Percentiles rank a stretch among this genome's conserved stretches.
These are phyloP conservation scores for Forficula auricularia DNA, from an alignment of 1,140 invertebrate species.

Conservation along the genomic window DNA sequence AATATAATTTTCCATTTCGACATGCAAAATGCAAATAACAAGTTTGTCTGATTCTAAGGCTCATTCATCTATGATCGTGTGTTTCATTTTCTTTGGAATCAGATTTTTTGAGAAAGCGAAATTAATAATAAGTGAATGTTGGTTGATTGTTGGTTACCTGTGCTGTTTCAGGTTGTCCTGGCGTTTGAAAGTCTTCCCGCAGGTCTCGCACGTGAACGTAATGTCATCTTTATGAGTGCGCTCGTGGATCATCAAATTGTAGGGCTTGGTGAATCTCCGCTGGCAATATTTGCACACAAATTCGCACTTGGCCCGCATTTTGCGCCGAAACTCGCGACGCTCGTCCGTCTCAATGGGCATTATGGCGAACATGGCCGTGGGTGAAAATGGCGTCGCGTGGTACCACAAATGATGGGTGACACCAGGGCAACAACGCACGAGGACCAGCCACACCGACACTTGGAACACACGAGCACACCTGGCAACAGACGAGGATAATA, in stretches of 20 bases:
- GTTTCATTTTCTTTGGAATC: too few species aligned
- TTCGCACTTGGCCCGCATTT: slow-evolving; percentile 86
- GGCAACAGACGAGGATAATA: too few species aligned
- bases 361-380: slow-evolving; percentile 61
- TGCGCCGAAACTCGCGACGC: slow-evolving; percentile 78
- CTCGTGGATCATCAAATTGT: slow-evolving; percentile 99
- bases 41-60: too few species aligned
- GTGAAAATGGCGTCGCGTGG: neutral
- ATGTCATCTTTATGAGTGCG: slow-evolving; percentile 95
- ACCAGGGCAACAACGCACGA: too few species aligned
- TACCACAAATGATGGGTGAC: too few species aligned
- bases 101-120: too few species aligned
- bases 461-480: too few species aligned
- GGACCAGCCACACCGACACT: too few species aligned
- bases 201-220: slow-evolving; percentile 96
- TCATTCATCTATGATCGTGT: too few species aligned
- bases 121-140: neutral
- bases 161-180: slow-evolving; percentile 92
- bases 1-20: too few species aligned
- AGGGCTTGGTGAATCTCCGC: slow-evolving; percentile 95
- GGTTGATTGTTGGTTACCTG: slow-evolving; percentile 58
- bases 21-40: too few species aligned
- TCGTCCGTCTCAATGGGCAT: slow-evolving; percentile 81
- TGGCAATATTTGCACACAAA: slow-evolving; percentile 99
- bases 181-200: slow-evolving; percentile 93